Evolutionary conservation across 2,888 invertebrate species (phyloP), one percentile per base, ranked within the genome.

Genomic region (Ennomos fuscantarius): DNA sequence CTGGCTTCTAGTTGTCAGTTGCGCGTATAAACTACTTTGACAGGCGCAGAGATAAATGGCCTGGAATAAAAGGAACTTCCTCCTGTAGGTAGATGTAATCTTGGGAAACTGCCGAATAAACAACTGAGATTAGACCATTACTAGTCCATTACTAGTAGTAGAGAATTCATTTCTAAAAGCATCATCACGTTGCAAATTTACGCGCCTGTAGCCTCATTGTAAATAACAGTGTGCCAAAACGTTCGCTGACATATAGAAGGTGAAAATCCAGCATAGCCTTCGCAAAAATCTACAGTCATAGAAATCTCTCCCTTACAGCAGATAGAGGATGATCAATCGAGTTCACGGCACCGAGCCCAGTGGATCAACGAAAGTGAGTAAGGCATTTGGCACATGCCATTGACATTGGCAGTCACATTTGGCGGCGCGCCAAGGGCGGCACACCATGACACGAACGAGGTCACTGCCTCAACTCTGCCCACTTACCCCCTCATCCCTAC

Each of bases 321-420:
- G 34, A 35, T 35, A 53, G 35, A 43, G 55, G 56, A 52, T 52
- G 53, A 58, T 55, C 48, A 51, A 60, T 46, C 47, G 47, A 6
- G 46, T 13, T 48, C 45, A 46, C 36, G 55, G 48, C 57, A 39
- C 47, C 58, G 47, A 33, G 62, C 43, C 61, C 65, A 55, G 63
- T 67, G 63, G 62, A 68, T 54, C 66, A 62, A 57, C 58, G 71
- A 75, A 76, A 78, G 74, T 68, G 70, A 74, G 72, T 74, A 72
- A 71, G 81, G 66, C 77, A 76, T 76, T 79, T 70, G 74, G 77
- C 76, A 66, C 74, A 73, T 82, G 84, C 80, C 84, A 84, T 81
- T 88, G 88, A 86, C 88, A 86, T 86, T 88, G 86, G 73, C 68
- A 75, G 73, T 73, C 72, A 73, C 76, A 72, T 70, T 72, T 86